Evolutionary conservation across 1,140 invertebrate species (phyloP), one percentile per base, ranked within the genome.

Genomic region (Archegozetes longisetosus): DNA sequence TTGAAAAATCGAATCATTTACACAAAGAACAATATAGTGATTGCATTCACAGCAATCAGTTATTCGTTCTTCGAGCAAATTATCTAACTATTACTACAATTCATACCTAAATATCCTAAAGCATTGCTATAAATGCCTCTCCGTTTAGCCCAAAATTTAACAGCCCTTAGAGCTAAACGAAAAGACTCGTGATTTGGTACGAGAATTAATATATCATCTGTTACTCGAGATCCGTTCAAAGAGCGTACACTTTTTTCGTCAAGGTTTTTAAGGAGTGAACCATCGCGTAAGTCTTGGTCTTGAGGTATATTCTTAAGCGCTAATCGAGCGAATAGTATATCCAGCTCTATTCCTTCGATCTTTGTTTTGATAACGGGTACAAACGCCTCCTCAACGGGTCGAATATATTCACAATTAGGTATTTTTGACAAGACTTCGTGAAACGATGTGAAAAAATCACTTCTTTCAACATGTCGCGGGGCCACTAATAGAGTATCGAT

Each of bases 281-380:
- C 90, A 72, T 97, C 91, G 64, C 81, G 78, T 6, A 98, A 76
- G 75, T 97, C 88, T 76, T 86, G 72, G 65, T 80, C 75, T 60
- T 76, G 82, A 28, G 88, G 84, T 71, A 98, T 91, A 74, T 92
- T 87, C 70, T 94, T 94, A 0, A 94, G 74, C 22, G 90, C 85
- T 46, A 99, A 74, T 61, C 88, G 79, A 0, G 94, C 92, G 76
- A 99, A 98, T 53, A 98, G 72, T 82, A 98, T 86, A 79, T 99
- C 96, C 65, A 79, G 66, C 61, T 97, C 95, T 66, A 99, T 97
- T 24, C 89, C 90, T 78, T 95, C 88, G 75, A 98, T 98, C 70
- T 89, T 90, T 87, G 98, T 93, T 78, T 98, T 98, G 55, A 99
- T 97, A 2, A 98, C 91, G 22, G 96, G 96, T 57, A 99, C 96